Evolutionary conservation across 2,113 vertebrate species (phyloP), one percentile per base, ranked within the genome.

Genomic region (Aegypius monachus): DNA sequence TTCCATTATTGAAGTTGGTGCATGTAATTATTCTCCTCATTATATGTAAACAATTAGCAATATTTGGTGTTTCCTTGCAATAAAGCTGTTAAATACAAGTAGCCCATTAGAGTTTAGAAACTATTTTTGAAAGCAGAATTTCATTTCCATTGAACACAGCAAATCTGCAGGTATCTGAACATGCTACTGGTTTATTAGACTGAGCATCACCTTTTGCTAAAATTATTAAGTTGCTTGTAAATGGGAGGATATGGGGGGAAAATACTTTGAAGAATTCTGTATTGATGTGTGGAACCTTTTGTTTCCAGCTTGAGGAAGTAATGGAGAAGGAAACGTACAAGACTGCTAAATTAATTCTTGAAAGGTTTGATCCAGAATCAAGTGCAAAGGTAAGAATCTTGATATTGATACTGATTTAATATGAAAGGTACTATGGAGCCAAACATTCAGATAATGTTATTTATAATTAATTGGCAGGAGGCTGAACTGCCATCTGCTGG

Each of bases 21-120:
- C 99, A 99, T 99, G 99, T 99, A 99, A 99, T 99, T 99, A 99
- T 99, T 99, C 99, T 99, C 99, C 99, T 99, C 99, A 99, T 99
- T 99, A 99, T 99, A 99, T 99, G 98, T 99, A 99, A 99, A 99
- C 98, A 99, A 99, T 99, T 99, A 98, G 98, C 98, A 98, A 98
- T 98, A 98, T 99, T 99, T 99, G 98, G 98, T 98, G 97, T 98
- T 99, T 98, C 98, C 97, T 98, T 98, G 96, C 98, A 99, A 98
- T 99, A 98, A 98, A 99, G 98, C 98, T 98, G 96, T 98, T 98
- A 98, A 98, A 95, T 97, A 90, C 86, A 98, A 98, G 94, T 97
- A 98, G 96, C 96, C 86, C 81, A 93, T 98, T 98, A 97, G 95
- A 94, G 75, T 90, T 97, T 84, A 97, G 84, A 94, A 98, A 94